Evolutionary conservation across 37 sponge, comb jelly and placozoan species (phyloP).

Genomic region (Theonella swinhoei): DNA sequence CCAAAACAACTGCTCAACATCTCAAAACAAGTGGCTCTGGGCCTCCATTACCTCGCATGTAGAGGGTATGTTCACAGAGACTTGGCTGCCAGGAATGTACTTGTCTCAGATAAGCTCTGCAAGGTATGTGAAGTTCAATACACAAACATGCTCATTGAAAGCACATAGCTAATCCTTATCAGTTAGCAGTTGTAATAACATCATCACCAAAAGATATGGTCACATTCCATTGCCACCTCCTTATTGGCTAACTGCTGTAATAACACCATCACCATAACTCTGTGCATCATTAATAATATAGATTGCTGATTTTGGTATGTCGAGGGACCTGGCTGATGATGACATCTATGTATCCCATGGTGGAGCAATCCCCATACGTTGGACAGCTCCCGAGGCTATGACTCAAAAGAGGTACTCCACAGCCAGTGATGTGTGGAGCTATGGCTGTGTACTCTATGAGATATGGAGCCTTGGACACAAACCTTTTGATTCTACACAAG

Average conservation of each 20-base stretch:
- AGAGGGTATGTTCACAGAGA: slow-evolving; percentile 38
- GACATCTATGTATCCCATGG: slow-evolving; percentile 16
- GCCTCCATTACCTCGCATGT: slow-evolving; percentile 25
- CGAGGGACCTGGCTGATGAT: not conserved
- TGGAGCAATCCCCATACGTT: slow-evolving; percentile 31
- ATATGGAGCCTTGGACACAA: slow-evolving; percentile 33
- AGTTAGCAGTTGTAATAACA: not conserved
- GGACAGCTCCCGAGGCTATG: slow-evolving; percentile 39
- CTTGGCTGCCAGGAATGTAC: slow-evolving; percentile 50
- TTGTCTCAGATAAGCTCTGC: not conserved
- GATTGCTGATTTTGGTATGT: not conserved
- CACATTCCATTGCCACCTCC: too few species aligned
- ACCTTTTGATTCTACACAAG: slow-evolving; percentile 1
- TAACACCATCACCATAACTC: too few species aligned
- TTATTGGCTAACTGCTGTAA: too few species aligned
- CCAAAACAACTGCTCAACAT: not conserved
- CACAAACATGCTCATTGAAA: not conserved
- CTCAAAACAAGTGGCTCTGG: slow-evolving; percentile 27
- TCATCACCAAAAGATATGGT: too few species aligned
- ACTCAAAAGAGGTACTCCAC: slow-evolving; percentile 11
- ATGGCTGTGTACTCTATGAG: slow-evolving; percentile 33
- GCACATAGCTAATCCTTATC: not conserved
- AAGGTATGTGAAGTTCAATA: not conserved
- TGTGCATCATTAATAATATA: too few species aligned
- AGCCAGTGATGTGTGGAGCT: slow-evolving; percentile 8